phyloP scores from a whole-genome alignment of 2,888 invertebrate species.

The Andrena marginata region DNA sequence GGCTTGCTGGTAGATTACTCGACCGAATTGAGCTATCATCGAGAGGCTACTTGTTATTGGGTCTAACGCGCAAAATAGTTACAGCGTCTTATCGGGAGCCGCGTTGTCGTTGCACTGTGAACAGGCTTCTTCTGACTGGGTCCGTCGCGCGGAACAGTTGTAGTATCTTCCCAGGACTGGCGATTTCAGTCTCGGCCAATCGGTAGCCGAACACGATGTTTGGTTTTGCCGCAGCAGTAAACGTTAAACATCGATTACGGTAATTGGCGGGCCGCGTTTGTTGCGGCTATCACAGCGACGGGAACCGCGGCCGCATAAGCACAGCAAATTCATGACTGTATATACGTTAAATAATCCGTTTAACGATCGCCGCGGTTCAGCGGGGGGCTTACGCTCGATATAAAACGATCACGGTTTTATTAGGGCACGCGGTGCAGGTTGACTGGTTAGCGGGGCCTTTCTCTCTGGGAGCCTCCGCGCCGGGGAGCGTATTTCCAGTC shows the following conservation, averaged over 20 bases:
- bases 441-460: background rate
- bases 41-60: background rate
- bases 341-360: conserved; percentile 76
- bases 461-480: background rate
- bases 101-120: background rate
- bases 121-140: background rate
- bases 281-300: conserved; percentile 64
- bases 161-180: conserved; percentile 33
- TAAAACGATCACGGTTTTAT: conserved; percentile 55
- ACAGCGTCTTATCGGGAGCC: background rate
- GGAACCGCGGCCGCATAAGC: conserved; percentile 70
- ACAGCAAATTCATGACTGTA: conserved; percentile 75
- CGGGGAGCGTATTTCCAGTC: background rate
- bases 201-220: conserved; percentile 44
- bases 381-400: conserved; percentile 41
- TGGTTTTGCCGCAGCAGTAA: conserved; percentile 69
- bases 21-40: no score
- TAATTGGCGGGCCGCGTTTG: conserved; percentile 75
- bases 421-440: conserved; percentile 27
- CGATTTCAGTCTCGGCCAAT: conserved; percentile 17
- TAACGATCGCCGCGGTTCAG: conserved; percentile 61
- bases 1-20: no score
- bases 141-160: background rate
- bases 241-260: conserved; percentile 79
- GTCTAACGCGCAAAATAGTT: background rate